phyloP scores from a whole-genome alignment of 1,140 invertebrate species.

The Spodoptera frugiperda region DNA sequence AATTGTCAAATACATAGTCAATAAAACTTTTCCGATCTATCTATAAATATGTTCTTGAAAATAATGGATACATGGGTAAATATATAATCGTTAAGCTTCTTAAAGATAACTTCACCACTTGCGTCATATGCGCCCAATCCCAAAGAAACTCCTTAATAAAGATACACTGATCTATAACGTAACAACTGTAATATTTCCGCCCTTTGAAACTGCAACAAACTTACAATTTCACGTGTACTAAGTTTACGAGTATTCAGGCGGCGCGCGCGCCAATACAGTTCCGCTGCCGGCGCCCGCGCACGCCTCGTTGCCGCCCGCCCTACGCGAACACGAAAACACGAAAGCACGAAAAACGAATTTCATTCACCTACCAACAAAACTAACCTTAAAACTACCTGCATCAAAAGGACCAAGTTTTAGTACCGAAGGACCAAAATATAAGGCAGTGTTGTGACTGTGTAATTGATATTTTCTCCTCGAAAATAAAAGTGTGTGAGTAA shows the following conservation, averaged over 20 bases:
- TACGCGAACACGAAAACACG: constrained; percentile 51
- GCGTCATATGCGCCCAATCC: no score
- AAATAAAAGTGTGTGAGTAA: constrained; percentile 56
- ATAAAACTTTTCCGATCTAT: no score
- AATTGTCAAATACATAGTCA: no score
- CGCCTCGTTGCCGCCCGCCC: constrained; percentile 81
- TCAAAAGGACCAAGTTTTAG: neutral
- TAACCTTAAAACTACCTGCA: neutral
- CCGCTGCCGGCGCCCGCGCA: constrained; percentile 75
- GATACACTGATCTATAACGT: neutral
- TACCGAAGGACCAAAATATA: neutral
- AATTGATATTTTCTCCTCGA: constrained; percentile 39
- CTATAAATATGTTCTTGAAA: no score
- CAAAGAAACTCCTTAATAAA: no score
- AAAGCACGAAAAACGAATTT: constrained; percentile 41
- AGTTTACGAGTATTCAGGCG: constrained; percentile 62
- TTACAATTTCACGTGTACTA: constrained; percentile 62
- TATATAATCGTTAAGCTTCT: no score
- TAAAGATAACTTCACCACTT: no score
- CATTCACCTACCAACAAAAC: constrained; percentile 18
- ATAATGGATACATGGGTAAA: no score
- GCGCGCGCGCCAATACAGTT: constrained; percentile 69
- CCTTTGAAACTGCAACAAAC: constrained; percentile 53
- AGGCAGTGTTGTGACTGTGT: constrained; percentile 37
- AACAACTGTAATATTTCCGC: constrained; percentile 18